Evolutionary conservation across 2,888 invertebrate species (phyloP), one percentile per base, ranked within the genome.

Genomic region (Poecilobothrus nobilitatus): DNA sequence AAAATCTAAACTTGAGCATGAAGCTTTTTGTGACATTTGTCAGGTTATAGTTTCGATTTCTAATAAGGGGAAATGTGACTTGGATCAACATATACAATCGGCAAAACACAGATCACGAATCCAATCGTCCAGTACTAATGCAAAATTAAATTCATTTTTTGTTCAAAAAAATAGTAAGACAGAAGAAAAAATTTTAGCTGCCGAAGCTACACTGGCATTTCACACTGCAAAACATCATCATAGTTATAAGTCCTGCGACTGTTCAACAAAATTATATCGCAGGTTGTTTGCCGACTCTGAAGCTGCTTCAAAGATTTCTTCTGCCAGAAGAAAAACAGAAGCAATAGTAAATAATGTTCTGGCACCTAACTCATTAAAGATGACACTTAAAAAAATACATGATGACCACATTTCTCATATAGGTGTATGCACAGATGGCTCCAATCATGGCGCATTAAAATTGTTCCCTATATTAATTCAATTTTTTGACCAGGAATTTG

Each of bases 281-380:
- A 33, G 8, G 33, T 64, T 64, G 33, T 64, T 64, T 64, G 33
- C 64, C 33, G 64, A 64, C n/a, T 64, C 64, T 33, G 33, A 64
- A 64, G 33, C 18, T 3, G 64, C n/a, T 20, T 20, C 34, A 34
- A 65, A 65, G 20, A 37, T 37, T 69, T 61, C 69, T 53, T 70
- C 63, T 53, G 70, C 66, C 22, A 66, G 68, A 12, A 70, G 68
- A 44, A 68, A 70, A 67, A 66, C 66, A 65, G 68, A 67, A 65
- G 67, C 71, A 67, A 70, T 71, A 66, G 68, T 70, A 15, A 69
- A 68, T 34, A 71, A 67, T 68, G 67, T 69, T 27, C 62, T 69
- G 63, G 68, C 70, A 63, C 69, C 72, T 63, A 67, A 68, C 66
- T 66, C 67, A 62, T 62, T 62, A 62, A 62, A 62, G 62, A 62